Evolutionary conservation across 1,140 invertebrate genomes (phyloP).

Genomic region (Ptiloglossa arizonensis): DNA sequence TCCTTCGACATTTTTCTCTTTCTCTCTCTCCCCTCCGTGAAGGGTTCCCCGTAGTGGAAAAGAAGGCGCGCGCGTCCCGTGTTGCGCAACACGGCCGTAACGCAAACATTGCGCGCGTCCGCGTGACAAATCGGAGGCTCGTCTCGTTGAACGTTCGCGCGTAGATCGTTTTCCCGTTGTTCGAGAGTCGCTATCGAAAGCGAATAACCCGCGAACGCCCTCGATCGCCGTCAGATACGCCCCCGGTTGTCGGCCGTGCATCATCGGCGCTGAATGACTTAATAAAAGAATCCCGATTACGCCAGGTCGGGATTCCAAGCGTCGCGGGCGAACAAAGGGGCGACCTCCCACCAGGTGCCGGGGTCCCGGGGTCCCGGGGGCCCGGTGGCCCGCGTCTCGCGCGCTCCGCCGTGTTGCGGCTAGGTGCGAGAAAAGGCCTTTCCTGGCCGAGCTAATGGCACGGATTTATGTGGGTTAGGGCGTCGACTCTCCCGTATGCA

Average conservation of each 20-base stretch:
- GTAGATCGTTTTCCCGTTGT: slow-evolving; percentile 26
- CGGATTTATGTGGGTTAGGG: slow-evolving; percentile 72
- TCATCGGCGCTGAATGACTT: slow-evolving; percentile 65
- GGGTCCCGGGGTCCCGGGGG: too few species aligned
- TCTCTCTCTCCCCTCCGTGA: not conserved
- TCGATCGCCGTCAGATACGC: slow-evolving; percentile 44
- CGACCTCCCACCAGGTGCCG: slow-evolving; percentile 56
- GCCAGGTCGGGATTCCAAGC: slow-evolving; percentile 61
- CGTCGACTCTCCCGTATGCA: slow-evolving; percentile 64
- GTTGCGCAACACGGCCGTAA: slow-evolving; percentile 11
- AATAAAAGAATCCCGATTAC: slow-evolving; percentile 68
- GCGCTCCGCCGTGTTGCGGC: not conserved
- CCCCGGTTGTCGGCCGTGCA: slow-evolving; percentile 50
- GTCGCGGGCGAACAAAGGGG: slow-evolving; percentile 61
- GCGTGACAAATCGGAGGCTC: not conserved
- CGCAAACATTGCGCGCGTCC: slow-evolving; percentile 5
- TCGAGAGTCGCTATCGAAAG: slow-evolving; percentile 54
- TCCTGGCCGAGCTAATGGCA: slow-evolving; percentile 63
- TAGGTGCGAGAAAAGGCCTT: slow-evolving; percentile 62
- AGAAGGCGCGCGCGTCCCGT: not conserved
- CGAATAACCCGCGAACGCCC: slow-evolving; percentile 55
- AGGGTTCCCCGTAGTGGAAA: not conserved
- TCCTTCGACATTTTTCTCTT: not conserved
- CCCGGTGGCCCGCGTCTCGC: too few species aligned
- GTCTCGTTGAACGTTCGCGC: slow-evolving; percentile 8